These are phyloP conservation scores for Ceyx margarethae DNA, from an alignment of 2,113 vertebrate species.

Conservation along the genomic window DNA sequence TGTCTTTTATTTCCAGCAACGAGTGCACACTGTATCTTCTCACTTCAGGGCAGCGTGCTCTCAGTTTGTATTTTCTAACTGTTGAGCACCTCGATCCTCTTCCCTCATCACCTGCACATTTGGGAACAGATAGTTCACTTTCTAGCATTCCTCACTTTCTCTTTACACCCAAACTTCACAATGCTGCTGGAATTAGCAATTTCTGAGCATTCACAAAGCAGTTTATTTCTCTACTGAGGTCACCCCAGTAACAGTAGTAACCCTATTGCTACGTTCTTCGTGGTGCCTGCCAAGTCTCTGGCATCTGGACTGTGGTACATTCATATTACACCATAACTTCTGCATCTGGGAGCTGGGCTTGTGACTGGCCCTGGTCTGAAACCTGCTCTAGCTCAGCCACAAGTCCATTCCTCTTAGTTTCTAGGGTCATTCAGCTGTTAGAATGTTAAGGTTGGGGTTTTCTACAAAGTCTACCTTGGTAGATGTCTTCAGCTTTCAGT, in stretches of 20 bases:
- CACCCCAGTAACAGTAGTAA: neutral
- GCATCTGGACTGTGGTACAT: neutral
- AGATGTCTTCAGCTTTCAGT: rapidly evolving
- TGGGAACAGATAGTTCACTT: neutral
- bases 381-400: neutral
- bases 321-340: neutral
- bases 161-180: neutral
- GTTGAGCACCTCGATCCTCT: neutral
- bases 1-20: neutral
- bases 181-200: neutral
- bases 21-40: neutral
- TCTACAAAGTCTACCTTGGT: neutral
- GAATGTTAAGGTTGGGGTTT: neutral
- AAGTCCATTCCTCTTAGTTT: neutral
- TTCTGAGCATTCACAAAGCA: neutral
- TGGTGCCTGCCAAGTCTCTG: neutral
- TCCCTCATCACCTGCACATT: neutral
- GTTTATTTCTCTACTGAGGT: neutral
- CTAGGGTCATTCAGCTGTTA: neutral
- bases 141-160: neutral
- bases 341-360: neutral
- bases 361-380: neutral
- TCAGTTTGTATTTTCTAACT: neutral
- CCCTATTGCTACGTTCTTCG: neutral
- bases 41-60: neutral